These are phyloP conservation scores for Semotilus atromaculatus DNA, from an alignment of 2,797 vertebrate species.

Conservation along the genomic window DNA sequence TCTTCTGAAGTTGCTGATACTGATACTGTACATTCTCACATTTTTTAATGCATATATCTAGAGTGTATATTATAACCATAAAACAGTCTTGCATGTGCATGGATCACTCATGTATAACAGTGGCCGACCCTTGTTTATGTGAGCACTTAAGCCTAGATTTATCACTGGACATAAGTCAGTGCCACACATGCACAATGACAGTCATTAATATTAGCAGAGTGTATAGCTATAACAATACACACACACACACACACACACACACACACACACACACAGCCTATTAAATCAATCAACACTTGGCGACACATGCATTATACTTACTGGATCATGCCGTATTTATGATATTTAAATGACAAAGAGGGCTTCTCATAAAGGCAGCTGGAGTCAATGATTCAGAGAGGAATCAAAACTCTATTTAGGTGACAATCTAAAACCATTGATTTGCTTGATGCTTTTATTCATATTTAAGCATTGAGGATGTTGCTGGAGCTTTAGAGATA, in stretches of 20 bases:
- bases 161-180: not conserved
- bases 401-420: conserved; percentile 33
- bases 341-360: conserved; percentile 13
- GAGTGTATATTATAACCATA: conserved; percentile 1
- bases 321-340: conserved; percentile 36
- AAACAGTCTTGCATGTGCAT: not conserved
- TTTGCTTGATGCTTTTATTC: not conserved
- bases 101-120: not conserved
- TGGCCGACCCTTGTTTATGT: not conserved
- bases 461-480: not conserved
- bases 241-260: too few species aligned
- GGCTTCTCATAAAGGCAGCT: conserved; percentile 24
- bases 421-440: not conserved
- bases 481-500: conserved; percentile 3
- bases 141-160: conserved; percentile 10
- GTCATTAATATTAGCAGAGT: not conserved
- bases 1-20: not conserved
- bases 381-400: conserved; percentile 56
- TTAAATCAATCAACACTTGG: conserved; percentile 8
- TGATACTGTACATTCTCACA: not conserved
- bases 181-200: not conserved
- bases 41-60: not conserved
- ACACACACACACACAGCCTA: not conserved
- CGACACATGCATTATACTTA: conserved; percentile 28
- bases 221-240: not conserved